Conservation (phyloP, 2,888 invertebrate species). For the Cataglyphis livida region DNA sequence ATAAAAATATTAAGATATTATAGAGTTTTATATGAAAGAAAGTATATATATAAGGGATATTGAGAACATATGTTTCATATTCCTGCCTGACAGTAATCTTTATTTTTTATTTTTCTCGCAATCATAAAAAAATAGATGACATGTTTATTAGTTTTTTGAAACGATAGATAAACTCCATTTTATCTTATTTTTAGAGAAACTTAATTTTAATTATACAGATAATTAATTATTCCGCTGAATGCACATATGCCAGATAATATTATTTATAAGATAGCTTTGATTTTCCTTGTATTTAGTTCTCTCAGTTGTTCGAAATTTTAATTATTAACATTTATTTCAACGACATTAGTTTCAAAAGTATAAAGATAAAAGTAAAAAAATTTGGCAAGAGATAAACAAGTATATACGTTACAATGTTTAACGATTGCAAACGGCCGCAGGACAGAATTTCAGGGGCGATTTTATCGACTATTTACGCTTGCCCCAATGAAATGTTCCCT, state of each 20-base stretch:
- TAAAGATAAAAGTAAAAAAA: no score
- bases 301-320: neutral
- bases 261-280: conserved; percentile 20
- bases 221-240: conserved; percentile 12
- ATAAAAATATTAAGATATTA: neutral
- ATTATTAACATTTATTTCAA: conserved; percentile 34
- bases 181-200: neutral
- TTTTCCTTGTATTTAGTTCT: neutral
- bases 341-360: conserved; percentile 16
- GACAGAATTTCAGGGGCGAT: conserved; percentile 43
- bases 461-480: conserved; percentile 49
- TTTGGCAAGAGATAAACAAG: neutral
- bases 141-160: conserved; percentile 13
- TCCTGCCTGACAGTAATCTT: neutral
- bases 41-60: neutral
- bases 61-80: neutral
- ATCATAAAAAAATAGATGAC: neutral
- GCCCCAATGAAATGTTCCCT: conserved; percentile 48
- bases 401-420: conserved; percentile 3
- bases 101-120: neutral
- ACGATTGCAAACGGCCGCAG: conserved; percentile 12
- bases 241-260: neutral
- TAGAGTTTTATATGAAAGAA: neutral
- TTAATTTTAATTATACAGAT: conserved; percentile 6
- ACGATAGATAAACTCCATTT: neutral